These are phyloP conservation scores for Neopipo cinnamomea DNA, from an alignment of 2,113 vertebrate genomes.

Conservation along the genomic window DNA sequence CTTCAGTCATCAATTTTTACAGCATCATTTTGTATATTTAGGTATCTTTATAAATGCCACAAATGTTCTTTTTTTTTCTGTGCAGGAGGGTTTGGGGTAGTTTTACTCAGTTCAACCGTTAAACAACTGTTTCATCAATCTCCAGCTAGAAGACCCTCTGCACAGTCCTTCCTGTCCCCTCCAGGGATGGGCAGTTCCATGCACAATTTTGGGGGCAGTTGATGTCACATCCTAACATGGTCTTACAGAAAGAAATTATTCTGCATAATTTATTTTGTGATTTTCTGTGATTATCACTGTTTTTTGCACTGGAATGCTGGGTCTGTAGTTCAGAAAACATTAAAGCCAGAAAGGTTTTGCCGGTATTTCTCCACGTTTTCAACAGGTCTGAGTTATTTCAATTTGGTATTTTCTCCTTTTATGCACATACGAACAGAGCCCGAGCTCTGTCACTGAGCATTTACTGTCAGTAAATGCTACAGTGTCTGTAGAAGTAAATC, in stretches of 20 bases:
- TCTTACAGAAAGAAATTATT: not conserved
- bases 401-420: not conserved
- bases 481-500: not conserved
- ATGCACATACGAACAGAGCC: not conserved
- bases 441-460: not conserved
- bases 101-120: not conserved
- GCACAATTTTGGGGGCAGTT: not conserved
- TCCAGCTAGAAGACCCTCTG: not conserved
- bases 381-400: not conserved
- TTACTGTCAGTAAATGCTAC: not conserved
- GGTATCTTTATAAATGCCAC: not conserved
- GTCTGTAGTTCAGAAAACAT: not conserved
- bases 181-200: not conserved
- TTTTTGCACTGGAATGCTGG: not conserved
- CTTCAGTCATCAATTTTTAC: not conserved
- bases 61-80: not conserved
- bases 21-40: not conserved
- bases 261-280: not conserved
- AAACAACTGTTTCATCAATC: not conserved
- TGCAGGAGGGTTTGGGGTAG: not conserved
- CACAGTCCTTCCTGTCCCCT: not conserved
- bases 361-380: not conserved
- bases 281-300: not conserved
- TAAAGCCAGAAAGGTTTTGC: not conserved
- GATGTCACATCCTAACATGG: not conserved